Conservation (phyloP, 2,888 invertebrate genomes). For the Parelbella ahira region DNA sequence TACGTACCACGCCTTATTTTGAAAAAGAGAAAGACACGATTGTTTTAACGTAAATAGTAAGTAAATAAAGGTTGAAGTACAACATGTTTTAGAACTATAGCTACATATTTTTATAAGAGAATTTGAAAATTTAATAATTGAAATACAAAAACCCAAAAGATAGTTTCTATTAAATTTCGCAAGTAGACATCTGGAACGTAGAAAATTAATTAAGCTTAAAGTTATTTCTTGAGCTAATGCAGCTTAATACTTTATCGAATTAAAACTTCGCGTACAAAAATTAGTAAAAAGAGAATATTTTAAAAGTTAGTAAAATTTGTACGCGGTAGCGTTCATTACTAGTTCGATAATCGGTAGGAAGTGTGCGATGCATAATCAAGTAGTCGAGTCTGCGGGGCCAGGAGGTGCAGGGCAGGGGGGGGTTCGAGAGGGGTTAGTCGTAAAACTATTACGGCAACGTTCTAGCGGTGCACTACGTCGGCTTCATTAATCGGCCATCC, state of each 20-base stretch:
- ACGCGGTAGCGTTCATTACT: slow-evolving; percentile 66
- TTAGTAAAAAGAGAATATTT: slow-evolving; percentile 35
- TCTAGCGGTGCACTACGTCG: slow-evolving; percentile 62
- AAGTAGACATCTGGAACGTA: slow-evolving; percentile 12
- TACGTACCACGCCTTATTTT: no score
- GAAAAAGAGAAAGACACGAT: no score
- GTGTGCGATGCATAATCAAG: slow-evolving; percentile 76
- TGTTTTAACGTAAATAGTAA: no score
- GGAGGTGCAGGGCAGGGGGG: slow-evolving; percentile 35
- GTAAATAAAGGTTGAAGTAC: no score
- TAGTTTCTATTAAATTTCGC: slow-evolving; percentile 2
- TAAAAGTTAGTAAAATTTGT: slow-evolving; percentile 47
- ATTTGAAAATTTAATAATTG: no score
- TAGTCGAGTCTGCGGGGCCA: slow-evolving; percentile 55
- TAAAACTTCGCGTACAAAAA: slow-evolving; percentile 36
- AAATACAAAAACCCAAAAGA: background rate
- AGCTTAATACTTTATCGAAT: slow-evolving; percentile 25
- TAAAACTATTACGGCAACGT: slow-evolving; percentile 77
- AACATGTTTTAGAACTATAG: no score
- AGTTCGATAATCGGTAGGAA: slow-evolving; percentile 75
- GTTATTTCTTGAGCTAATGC: slow-evolving; percentile 18
- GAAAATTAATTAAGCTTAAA: slow-evolving; percentile 14
- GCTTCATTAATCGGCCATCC: slow-evolving; percentile 78
- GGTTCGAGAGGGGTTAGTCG: slow-evolving; percentile 49
- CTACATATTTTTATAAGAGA: no score